These are phyloP conservation scores for Calameuta idolon DNA, from an alignment of 2,888 invertebrate species.

Conservation along the genomic window DNA sequence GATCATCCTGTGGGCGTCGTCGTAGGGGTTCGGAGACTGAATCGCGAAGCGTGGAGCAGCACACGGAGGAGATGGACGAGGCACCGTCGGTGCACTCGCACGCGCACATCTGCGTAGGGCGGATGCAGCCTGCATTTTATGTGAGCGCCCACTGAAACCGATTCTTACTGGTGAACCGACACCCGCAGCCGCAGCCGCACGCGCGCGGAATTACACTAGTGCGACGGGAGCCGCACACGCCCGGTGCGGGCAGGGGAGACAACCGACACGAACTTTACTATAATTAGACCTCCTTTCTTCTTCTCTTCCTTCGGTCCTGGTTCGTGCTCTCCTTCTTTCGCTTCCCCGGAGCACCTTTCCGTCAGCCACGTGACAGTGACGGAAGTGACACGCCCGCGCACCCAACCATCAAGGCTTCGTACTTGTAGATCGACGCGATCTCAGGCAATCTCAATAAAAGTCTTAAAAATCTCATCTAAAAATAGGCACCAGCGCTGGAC, in stretches of 20 bases:
- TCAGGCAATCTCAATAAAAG: no score
- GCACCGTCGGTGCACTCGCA: slow-evolving; percentile 23
- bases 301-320: slow-evolving; percentile 37
- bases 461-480: no score
- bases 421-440: no score
- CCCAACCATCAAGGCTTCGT: no score
- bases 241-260: slow-evolving; percentile 12
- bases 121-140: slow-evolving; percentile 66
- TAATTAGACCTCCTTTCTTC: slow-evolving; percentile 10
- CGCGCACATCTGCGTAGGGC: slow-evolving; percentile 61
- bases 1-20: background rate
- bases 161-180: slow-evolving; percentile 56
- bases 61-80: slow-evolving; percentile 25
- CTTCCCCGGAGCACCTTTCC: slow-evolving; percentile 4
- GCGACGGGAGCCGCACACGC: slow-evolving; percentile 23
- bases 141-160: slow-evolving; percentile 60
- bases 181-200: slow-evolving; percentile 23
- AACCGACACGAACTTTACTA: slow-evolving; percentile 27
- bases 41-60: slow-evolving; percentile 19
- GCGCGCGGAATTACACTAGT: slow-evolving; percentile 13
- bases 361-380: no score
- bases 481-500: no score
- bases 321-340: slow-evolving; percentile 41
- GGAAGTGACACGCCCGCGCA: no score
- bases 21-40: background rate